Base-by-base conservation (phyloP, 2,888 invertebrate genomes). In the Formica aserva region DNA sequence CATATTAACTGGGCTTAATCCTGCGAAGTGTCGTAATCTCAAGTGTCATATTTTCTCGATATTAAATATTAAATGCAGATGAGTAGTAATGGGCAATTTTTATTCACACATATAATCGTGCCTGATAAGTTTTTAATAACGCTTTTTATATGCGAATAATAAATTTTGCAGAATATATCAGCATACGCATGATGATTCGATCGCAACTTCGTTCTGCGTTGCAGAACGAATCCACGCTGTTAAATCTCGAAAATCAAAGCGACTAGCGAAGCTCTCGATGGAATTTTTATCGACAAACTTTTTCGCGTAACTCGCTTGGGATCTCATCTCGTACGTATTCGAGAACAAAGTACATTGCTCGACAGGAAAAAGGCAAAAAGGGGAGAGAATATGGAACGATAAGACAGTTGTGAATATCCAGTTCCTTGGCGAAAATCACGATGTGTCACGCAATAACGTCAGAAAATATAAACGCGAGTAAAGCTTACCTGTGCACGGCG, bases 211-310 rank as follows among this genome's bases (percentile, higher is more conserved):
- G 75, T 77, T 85, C 78, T 74, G 57, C 80, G 41, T 41, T 35
- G 80, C 76, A 82, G 55, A 57, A 55, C 57, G 67, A 76, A 52
- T 67, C 52, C 69, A 83, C 86, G 84, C 87, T 82, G 89, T 89
- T 89, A 89, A 86, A 82, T 83, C 81, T 83, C 76, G 78, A 90
- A 88, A 77, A 74, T 76, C 77, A 60, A 76, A 85, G 81, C 84
- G 52, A 77, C 81, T 55, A 67, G 82, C 85, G 84, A 84, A 88
- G 67, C 62, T 72, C 75, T 72, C 84, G 85, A 89, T 89, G 87
- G 77, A 87, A 83, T 84, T 85, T 85, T 85, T 85, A 85, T 85
- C 84, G 85, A 69, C 66, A 72, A 83, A 85, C 71, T 77, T 85
- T 63, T 41, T 48, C 76, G 72, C 66, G 52, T 67, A 76, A 65